Evolutionary conservation across 2,797 vertebrate genomes (phyloP), one percentile per base, ranked within the genome.

Genomic region (Hyperoplus immaculatus): DNA sequence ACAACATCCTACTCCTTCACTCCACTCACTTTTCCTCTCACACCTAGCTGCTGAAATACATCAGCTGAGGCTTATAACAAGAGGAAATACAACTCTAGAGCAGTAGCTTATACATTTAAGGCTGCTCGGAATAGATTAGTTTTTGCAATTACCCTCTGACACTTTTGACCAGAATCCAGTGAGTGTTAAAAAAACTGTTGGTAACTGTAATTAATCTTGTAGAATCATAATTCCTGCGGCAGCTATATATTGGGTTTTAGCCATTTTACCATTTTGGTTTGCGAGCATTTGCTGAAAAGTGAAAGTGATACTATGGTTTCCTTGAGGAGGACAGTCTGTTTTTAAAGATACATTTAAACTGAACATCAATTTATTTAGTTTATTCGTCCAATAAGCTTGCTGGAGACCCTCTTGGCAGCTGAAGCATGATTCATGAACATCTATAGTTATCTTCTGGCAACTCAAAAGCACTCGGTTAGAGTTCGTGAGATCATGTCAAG

Each of bases 1-100:
- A 84, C 83, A 91, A 80, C 82, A 90, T 72, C 73, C 72, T 61
- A 57, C 69, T 70, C 63, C 66, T 63, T 29, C 77, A 70, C 79
- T 78, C 74, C 63, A 80, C 9, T 12, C 77, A 50, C 65, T 79
- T 78, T 77, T 78, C 70, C 68, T 50, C 54, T 69, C 57, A 74
- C 49, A 67, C 14, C 43, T n/a, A 21, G 12, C 55, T 49, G 21
- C 39, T 63, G 8, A 47, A 63, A 50, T 49, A 42, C 60, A 81
- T 6, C 39, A 80, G 29, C 62, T 42, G 5, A 72, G 58, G 61
- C 45, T 8, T 47, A 3, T 41, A 64, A 56, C 12, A 57, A 53
- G 4, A 67, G 1, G 4, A 75, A 41, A 6, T 57, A 38, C 50
- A 62, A 8, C 38, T 62, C 10, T 49, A 13, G 3, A n/a, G 29